A percentile compares a stretch with the other conserved stretches of the same genome.
Evolutionary conservation across 2,888 invertebrate species (phyloP).

Genomic region (Nephrotoma guestfalica): DNA sequence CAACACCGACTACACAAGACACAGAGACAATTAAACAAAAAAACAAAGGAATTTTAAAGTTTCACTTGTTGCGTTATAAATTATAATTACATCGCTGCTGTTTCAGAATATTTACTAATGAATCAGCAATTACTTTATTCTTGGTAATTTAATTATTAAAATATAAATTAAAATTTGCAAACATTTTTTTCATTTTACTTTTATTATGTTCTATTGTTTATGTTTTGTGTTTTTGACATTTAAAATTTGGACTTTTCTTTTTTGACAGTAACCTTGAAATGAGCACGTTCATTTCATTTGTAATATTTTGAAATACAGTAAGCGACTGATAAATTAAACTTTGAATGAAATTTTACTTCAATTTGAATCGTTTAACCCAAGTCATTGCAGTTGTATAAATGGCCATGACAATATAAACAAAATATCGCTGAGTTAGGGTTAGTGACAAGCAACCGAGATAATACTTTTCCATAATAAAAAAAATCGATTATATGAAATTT

Average conservation of each 20-base stretch:
- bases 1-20: neutral
- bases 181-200: neutral
- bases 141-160: neutral
- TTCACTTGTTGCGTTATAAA: neutral
- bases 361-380: no score
- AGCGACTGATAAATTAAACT: no score
- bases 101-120: neutral
- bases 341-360: no score
- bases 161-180: neutral
- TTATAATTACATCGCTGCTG: no score
- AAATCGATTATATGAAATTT: no score
- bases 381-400: no score
- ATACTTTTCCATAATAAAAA: no score
- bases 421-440: no score
- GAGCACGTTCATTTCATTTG: neutral
- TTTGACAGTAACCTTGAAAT: neutral
- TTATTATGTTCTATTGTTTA: neutral
- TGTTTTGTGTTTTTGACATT: neutral
- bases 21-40: neutral
- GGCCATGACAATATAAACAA: no score
- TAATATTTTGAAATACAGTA: neutral
- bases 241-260: neutral
- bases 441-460: no score
- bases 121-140: neutral
- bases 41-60: neutral